phyloP scores from a whole-genome alignment of 1,140 invertebrate genomes.

The Zaprionus nigranus region DNA sequence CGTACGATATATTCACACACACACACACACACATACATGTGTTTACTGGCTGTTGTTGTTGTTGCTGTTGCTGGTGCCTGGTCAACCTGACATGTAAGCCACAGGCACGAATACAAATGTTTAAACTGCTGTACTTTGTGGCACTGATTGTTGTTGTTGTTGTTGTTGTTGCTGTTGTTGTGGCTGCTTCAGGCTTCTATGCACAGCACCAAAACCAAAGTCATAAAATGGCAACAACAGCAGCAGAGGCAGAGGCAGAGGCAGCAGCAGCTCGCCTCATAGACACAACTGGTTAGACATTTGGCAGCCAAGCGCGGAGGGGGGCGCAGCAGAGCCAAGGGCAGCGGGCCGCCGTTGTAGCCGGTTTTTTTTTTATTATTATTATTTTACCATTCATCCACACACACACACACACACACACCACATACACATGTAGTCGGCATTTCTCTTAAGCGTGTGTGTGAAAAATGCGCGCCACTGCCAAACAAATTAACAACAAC shows the following conservation, averaged over 20 bases:
- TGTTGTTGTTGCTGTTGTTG: slow-evolving; percentile 41
- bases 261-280: slow-evolving; percentile 28
- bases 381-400: slow-evolving; percentile 50
- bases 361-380: slow-evolving; percentile 51
- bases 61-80: slow-evolving; percentile 28
- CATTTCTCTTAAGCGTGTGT: slow-evolving; percentile 54
- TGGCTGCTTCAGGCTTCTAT: slow-evolving; percentile 65
- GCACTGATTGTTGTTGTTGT: slow-evolving; percentile 50
- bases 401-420: slow-evolving; percentile 17
- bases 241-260: slow-evolving; percentile 24
- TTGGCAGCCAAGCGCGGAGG: slow-evolving; percentile 31
- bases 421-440: slow-evolving; percentile 23
- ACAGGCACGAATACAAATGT: slow-evolving; percentile 77
- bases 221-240: slow-evolving; percentile 59
- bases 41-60: slow-evolving; percentile 3
- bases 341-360: slow-evolving; percentile 37
- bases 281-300: slow-evolving; percentile 62
- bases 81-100: slow-evolving; percentile 76
- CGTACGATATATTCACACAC: not conserved
- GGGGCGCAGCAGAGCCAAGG: slow-evolving; percentile 14
- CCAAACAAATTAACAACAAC: slow-evolving; percentile 80
- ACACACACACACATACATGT: not conserved
- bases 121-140: slow-evolving; percentile 66
- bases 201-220: slow-evolving; percentile 67
- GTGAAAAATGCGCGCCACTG: slow-evolving; percentile 65